Conservation (phyloP, 2,888 invertebrate species). For the Mesorhabditis belari region DNA sequence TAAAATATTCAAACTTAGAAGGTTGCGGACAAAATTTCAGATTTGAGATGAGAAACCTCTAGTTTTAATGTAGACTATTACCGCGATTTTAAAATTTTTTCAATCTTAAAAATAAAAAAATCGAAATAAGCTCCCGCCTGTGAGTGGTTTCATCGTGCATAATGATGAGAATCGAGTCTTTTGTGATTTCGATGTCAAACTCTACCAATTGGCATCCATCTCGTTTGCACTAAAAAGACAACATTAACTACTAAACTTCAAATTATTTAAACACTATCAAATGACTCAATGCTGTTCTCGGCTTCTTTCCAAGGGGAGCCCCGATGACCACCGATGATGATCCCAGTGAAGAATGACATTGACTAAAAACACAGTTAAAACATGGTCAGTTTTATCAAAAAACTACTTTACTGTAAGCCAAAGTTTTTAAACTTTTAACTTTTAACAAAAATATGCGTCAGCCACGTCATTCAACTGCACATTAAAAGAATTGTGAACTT, state of each 20-base stretch:
- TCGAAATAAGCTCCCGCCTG: conserved; percentile 8
- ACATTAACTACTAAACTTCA: neutral
- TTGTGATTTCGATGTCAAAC: conserved; percentile 26
- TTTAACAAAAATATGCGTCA: too few relatives aligned
- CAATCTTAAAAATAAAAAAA: conserved; percentile 5
- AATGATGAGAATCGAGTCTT: conserved; percentile 18
- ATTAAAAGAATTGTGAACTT: too few relatives aligned
- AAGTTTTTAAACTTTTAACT: too few relatives aligned
- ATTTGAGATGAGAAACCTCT: too few relatives aligned
- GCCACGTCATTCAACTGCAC: too few relatives aligned
- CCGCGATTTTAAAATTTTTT: neutral
- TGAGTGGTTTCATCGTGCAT: conserved; percentile 28
- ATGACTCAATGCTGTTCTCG: conserved; percentile 20
- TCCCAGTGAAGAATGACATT: conserved; percentile 13
- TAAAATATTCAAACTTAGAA: too few relatives aligned
- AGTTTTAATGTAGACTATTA: too few relatives aligned
- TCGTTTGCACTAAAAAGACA: conserved; percentile 8
- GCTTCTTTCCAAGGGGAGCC: conserved; percentile 23
- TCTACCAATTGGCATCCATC: conserved; percentile 26
- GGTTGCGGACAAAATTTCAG: too few relatives aligned
- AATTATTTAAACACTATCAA: conserved; percentile 8
- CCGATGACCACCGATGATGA: conserved; percentile 28
- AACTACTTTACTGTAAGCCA: too few relatives aligned
- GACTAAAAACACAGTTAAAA: too few relatives aligned
- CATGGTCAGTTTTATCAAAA: too few relatives aligned